A percentile compares a stretch with the other conserved stretches of the same genome.
Conservation (phyloP, 2,888 invertebrate genomes). For the Cyaniris semiargus region DNA sequence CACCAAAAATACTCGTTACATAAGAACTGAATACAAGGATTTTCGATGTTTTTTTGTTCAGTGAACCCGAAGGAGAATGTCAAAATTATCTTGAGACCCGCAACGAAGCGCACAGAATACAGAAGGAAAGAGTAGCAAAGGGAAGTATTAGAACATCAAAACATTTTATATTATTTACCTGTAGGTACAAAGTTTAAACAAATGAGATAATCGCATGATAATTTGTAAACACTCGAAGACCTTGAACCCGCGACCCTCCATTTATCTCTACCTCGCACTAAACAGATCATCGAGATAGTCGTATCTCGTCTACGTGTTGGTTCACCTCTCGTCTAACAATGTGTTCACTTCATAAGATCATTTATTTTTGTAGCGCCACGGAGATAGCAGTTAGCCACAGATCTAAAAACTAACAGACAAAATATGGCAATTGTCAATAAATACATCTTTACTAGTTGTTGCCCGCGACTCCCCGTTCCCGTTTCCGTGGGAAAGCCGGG, state of each 20-base stretch:
- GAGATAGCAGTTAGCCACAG: background rate
- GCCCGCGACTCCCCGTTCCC: no score
- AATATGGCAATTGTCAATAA: background rate
- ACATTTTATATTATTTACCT: background rate
- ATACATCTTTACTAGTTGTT: no score
- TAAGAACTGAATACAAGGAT: no score
- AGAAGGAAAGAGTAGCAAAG: no score
- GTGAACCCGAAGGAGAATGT: no score
- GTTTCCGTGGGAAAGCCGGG: no score
- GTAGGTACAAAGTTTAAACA: background rate
- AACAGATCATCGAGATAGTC: constrained; percentile 27
- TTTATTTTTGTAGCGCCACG: constrained; percentile 7
- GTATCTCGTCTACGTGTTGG: background rate
- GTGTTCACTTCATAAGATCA: constrained; percentile 5
- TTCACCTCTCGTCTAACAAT: background rate
- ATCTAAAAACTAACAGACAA: background rate
- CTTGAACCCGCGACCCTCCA: constrained; percentile 37
- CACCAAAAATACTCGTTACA: no score
- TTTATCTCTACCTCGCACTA: constrained; percentile 35
- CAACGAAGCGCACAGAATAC: no score
- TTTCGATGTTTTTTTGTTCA: no score
- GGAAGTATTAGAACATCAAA: background rate
- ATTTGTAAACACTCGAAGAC: constrained; percentile 22
- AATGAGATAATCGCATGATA: constrained; percentile 1
- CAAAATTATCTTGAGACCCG: no score